Conservation (phyloP, 92 coral and sea anemone genomes). For the Ricordea florida region DNA sequence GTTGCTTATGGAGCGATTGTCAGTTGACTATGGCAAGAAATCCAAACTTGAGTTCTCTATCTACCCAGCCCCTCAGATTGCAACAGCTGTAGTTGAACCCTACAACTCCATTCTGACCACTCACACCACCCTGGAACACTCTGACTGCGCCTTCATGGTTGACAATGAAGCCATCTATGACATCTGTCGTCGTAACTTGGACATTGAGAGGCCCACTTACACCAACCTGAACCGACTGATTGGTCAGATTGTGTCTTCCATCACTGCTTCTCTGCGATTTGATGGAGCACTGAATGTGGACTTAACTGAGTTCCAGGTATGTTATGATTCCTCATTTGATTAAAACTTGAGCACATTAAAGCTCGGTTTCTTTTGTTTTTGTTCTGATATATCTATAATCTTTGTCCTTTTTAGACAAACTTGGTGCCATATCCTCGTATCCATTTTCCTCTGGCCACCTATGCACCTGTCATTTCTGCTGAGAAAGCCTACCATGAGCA, state of each 20-base stretch:
- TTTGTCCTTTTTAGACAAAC: too few species aligned
- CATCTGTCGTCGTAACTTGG: slow-evolving; percentile 87
- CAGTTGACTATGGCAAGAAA: slow-evolving; percentile 94
- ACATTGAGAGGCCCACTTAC: slow-evolving; percentile 90
- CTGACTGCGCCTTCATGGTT: slow-evolving; percentile 97
- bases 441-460: slow-evolving; percentile 88
- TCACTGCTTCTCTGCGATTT: slow-evolving; percentile 78
- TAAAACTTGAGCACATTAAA: too few species aligned
- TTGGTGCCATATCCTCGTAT: slow-evolving; percentile 90
- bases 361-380: too few species aligned
- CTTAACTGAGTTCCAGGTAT: slow-evolving; percentile 31
- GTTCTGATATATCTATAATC: too few species aligned
- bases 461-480: slow-evolving; percentile 78
- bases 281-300: slow-evolving; percentile 42
- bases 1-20: slow-evolving; percentile 91
- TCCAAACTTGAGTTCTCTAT: slow-evolving; percentile 89
- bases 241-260: slow-evolving; percentile 87
- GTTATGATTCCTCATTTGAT: too few species aligned
- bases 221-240: slow-evolving; percentile 95
- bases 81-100: slow-evolving; percentile 89
- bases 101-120: slow-evolving; percentile 92
- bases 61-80: slow-evolving; percentile 95
- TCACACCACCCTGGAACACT: slow-evolving; percentile 93
- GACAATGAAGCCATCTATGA: slow-evolving; percentile 97
- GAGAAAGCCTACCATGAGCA: slow-evolving; percentile 85